Base-by-base conservation (phyloP, 2,888 invertebrate species). In the Thymelicus acteon region DNA sequence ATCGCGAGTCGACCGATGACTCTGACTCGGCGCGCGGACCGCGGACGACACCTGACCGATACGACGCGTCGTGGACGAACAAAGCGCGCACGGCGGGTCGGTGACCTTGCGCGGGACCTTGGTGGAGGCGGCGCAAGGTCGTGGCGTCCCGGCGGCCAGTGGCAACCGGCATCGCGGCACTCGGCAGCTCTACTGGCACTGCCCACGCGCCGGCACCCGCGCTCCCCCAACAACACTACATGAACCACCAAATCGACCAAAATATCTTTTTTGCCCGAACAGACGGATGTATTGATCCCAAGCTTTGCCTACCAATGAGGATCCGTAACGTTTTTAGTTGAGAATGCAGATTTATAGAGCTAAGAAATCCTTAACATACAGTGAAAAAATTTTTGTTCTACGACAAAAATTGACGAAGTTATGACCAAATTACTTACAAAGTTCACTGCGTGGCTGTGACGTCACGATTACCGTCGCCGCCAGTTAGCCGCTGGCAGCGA, bases 1-100 rank as follows among this genome's bases (percentile, higher is more conserved):
- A 69, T 63, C 69, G 54, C 68, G 54, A 62, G 24, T 47, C 52
- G 95, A 98, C 97, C 98, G 98, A 98, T 96, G 97, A 97, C 95
- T 97, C 95, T 96, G 39, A 54, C 61, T 58, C 61, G 54, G 57
- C 15, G 67, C 54, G 58, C 58, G 60, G 60, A 52, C 5, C 64
- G 70, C 39, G 52, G 60, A 62, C 63, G n/a, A 49, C 49, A 49
- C 52, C 52, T 64, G 63, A 64, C 63, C 63, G 63, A 64, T 64
- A 63, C 62, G 48, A 44, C 60, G 40, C 31, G 31, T 31, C 31
- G 31, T 31, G 31, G 31, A n/a, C 49, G 67, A 37, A 49, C 67
- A 24, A 52, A 40, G 60, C 66, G 58, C 52, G 39, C 64, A 60
- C 60, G 40, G 52, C 39, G 72, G 86, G 82, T 83, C 85, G 80